Base-by-base conservation (phyloP, 2,113 vertebrate genomes). In the Atrichornis clamosus region DNA sequence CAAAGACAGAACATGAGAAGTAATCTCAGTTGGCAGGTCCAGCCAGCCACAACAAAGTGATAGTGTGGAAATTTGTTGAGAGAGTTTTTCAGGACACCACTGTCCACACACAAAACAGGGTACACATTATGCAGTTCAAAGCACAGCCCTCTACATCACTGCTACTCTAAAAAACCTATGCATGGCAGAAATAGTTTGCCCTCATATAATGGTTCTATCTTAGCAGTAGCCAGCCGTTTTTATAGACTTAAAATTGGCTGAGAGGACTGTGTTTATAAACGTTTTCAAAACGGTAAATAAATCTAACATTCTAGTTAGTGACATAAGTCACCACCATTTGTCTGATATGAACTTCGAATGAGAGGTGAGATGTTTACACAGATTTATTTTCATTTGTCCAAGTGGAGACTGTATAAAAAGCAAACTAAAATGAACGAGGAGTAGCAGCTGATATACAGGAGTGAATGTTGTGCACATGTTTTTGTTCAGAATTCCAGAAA, bases 11-110 rank as follows among this genome's bases (percentile, higher is more conserved):
- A 87, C 50, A 79, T 74, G 68, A 96, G 89, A 96, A 84, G 32
- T 93, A 88, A 96, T 97, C 89, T 95, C 79, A 90, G 80, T 7
- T 95, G 94, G 92, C 95, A 97, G 90, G 62, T 90, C 90, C 89
- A 95, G 84, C 62, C 89, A 96, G 79, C 72, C 89, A 93, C 89
- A 90, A 84, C 55, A 90, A 68, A 96, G 58, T 58, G 68, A 94
- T 30, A 90, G 62, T 12, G 19, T 85, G 64, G 89, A 94, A 95
- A 95, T 92, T 58, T 93, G 58, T 83, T 83, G 80, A 84, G 63
- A 68, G 87, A 93, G 23, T 68, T 94, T 93, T 97, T 87, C 47
- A 91, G 77, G 82, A 64, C 86, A 60, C 5, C 0, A 1, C 35
- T 91, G 39, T 73, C 87, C 65, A 33, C 41, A 46, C 20, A 69